Conservation (phyloP, 2,888 invertebrate genomes). For the Abrostola triplasia region DNA sequence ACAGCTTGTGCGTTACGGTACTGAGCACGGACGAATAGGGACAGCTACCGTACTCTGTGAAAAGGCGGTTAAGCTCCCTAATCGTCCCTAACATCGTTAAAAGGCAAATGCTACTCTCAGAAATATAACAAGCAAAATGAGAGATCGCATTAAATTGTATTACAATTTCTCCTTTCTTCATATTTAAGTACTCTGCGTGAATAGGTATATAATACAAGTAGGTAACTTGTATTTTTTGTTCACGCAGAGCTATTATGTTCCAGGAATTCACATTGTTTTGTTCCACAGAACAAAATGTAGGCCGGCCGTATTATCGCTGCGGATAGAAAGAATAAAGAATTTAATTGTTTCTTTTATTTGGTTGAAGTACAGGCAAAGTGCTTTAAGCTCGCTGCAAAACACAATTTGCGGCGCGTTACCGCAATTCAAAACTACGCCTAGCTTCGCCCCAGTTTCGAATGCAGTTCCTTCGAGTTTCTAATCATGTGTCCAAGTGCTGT, state of each 20-base stretch:
- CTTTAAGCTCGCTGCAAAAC: conserved; percentile 32
- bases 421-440: conserved; percentile 44
- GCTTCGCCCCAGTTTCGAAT: conserved; percentile 41
- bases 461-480: conserved; percentile 48
- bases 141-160: conserved; percentile 14
- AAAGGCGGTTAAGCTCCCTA: no score
- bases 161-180: conserved; percentile 15
- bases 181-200: no score
- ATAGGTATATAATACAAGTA: no score
- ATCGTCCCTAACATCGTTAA: no score
- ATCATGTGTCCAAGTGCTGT: conserved; percentile 42
- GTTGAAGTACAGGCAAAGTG: conserved; percentile 17
- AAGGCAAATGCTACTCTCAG: no score
- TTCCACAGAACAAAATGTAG: conserved; percentile 42
- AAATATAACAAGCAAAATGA: neutral
- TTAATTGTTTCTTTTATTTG: conserved; percentile 30
- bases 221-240: conserved; percentile 21
- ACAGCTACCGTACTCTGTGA: no score
- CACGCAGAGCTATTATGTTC: conserved; percentile 35
- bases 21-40: no score
- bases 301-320: conserved; percentile 37
- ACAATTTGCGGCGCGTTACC: conserved; percentile 27
- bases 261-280: conserved; percentile 42
- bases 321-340: conserved; percentile 22
- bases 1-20: no score